Evolutionary conservation across 2,888 invertebrate species (phyloP).

Genomic region (Acrobasis suavella): DNA sequence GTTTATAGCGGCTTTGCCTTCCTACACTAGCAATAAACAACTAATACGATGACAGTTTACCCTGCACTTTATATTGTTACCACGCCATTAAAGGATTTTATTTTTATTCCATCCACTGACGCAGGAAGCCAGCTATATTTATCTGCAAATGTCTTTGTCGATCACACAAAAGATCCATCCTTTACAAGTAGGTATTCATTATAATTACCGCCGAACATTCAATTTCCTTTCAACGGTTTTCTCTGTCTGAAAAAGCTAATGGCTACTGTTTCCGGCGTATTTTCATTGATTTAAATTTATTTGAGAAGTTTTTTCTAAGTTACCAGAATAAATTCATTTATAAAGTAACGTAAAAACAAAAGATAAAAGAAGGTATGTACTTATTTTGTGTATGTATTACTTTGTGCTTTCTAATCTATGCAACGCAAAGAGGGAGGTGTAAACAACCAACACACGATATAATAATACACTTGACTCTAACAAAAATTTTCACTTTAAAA

Average conservation of each 20-base stretch:
- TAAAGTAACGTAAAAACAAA: too few relatives aligned
- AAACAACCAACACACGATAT: too few relatives aligned
- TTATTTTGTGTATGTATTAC: too few relatives aligned
- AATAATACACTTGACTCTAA: too few relatives aligned
- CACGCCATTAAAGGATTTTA: not conserved
- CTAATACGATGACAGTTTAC: conserved; percentile 6
- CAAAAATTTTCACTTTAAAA: too few relatives aligned
- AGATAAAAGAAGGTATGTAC: too few relatives aligned
- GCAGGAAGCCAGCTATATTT: not conserved
- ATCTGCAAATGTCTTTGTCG: not conserved
- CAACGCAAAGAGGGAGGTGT: too few relatives aligned
- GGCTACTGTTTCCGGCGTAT: not conserved
- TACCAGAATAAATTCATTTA: too few relatives aligned
- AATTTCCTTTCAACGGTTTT: conserved; percentile 11
- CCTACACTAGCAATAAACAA: conserved; percentile 10
- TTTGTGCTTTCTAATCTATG: too few relatives aligned
- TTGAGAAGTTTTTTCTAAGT: not conserved
- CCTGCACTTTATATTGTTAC: conserved; percentile 4
- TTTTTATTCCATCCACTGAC: not conserved
- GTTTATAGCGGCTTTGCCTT: conserved; percentile 16
- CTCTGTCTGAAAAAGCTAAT: conserved; percentile 1
- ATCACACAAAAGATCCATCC: conserved; percentile 6
- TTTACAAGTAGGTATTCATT: conserved; percentile 13
- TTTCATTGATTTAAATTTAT: conserved; percentile 1
- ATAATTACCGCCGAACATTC: conserved; percentile 4